Conservation (phyloP, 2,888 invertebrate species). For the Cantharis flavilabris region DNA sequence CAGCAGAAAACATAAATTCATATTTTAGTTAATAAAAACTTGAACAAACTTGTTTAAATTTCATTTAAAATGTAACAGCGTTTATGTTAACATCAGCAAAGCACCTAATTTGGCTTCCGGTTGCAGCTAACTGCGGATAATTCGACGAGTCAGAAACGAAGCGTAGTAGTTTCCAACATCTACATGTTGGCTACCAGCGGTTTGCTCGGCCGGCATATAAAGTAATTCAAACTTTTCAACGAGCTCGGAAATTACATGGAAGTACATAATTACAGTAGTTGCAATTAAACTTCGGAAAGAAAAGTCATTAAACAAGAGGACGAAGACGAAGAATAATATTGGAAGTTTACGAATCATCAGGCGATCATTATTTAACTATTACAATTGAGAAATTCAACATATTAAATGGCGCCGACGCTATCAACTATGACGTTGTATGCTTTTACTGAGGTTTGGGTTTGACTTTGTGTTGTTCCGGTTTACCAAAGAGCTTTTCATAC, state of each 20-base stretch:
- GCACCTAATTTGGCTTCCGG: conserved; percentile 28
- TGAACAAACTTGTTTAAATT: conserved; percentile 21
- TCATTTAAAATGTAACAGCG: conserved; percentile 26
- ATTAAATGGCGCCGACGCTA: conserved; percentile 35
- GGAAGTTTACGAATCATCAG: conserved; percentile 42
- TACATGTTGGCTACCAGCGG: conserved; percentile 28
- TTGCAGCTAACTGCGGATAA: conserved; percentile 28
- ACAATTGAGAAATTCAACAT: conserved; percentile 36
- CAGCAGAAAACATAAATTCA: neutral
- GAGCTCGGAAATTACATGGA: conserved; percentile 49
- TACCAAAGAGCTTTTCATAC: conserved; percentile 24
- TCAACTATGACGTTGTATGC: conserved; percentile 14
- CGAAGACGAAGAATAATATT: conserved; percentile 42
- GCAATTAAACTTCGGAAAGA: conserved; percentile 41
- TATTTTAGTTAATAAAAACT: conserved; percentile 22
- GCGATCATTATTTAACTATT: conserved; percentile 33
- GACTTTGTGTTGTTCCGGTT: conserved; percentile 25
- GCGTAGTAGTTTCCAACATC: conserved; percentile 13
- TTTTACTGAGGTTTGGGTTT: conserved; percentile 27
- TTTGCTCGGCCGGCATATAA: conserved; percentile 41
- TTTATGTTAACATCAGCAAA: conserved; percentile 22
- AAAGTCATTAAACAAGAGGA: conserved; percentile 41
- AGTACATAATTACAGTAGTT: conserved; percentile 51
- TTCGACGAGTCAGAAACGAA: conserved; percentile 15
- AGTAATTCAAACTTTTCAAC: conserved; percentile 54